Base-by-base conservation (phyloP, 2,797 vertebrate species). In the Cetoscarus ocellatus region DNA sequence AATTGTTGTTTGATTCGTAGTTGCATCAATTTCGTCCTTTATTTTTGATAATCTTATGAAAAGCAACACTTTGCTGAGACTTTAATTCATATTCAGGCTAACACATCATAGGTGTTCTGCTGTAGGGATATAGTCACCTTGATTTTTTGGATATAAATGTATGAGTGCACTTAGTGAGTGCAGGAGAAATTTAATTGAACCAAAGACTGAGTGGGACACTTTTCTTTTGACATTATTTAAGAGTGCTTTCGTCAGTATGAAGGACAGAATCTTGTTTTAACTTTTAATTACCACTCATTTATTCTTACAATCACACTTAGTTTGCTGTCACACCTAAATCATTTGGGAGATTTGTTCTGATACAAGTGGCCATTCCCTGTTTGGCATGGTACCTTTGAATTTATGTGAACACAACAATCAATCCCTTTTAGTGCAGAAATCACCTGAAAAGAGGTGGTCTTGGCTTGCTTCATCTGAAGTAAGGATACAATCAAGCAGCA, bases 41-140 rank as follows among this genome's bases (percentile, higher is more conserved):
- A n/a, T n/a, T n/a, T 61, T 80, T 75, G 78, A 79, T 67, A 61
- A 59, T 62, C 83, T 88, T 54, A 53, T 69, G 40, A 70, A 83
- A 77, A 80, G 6, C 7, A 11, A 5, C 14, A n/a, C 10, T 69
- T 73, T 68, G 73, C 73, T 79, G 15, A 77, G 80, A 75, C 17
- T 64, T 70, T 61, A 40, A 79, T 73, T 79, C 70, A 7, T 61
- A 58, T 49, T 75, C 63, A 74, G 67, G 44, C 49, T 45, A 68
- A 43, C 10, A 13, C 35, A 27, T 50, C 17, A 47, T 6, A 39
- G 40, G 27, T 55, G 53, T 79, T 56, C 14, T 59, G 63, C 64
- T 63, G 43, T 18, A 40, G 58, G 43, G 17, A 57, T 66, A 68
- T 42, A 39, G 56, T 54, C 62, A 47, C 42, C 60, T 71, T 71